phyloP scores from a whole-genome alignment of 2,888 invertebrate species.

The Tetropium fuscum region DNA sequence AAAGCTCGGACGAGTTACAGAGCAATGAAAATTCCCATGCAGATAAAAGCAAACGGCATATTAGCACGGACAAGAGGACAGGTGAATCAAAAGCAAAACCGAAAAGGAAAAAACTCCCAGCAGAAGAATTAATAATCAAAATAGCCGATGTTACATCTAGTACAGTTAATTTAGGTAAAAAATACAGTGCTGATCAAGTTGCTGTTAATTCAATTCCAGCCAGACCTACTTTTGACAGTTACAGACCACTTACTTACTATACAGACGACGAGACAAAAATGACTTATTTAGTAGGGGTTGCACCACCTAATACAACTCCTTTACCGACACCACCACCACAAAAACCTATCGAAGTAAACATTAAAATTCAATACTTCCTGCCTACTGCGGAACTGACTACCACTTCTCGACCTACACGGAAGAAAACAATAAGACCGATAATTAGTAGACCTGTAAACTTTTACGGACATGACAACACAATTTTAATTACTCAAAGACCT shows the following conservation, averaged over 20 bases:
- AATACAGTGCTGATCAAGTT: constrained; percentile 23
- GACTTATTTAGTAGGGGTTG: constrained; percentile 44
- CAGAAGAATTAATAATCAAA: constrained; percentile 27
- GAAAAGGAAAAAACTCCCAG: constrained; percentile 36
- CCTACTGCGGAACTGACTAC: constrained; percentile 39
- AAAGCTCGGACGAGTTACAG: neutral
- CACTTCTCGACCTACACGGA: constrained; percentile 29
- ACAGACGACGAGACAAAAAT: constrained; percentile 33
- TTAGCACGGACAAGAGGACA: too few relatives aligned
- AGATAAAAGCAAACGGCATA: neutral
- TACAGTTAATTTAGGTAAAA: constrained; percentile 28
- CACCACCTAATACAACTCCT: constrained; percentile 30
- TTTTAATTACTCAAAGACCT: constrained; percentile 37
- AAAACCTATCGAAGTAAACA: constrained; percentile 53
- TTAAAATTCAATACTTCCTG: constrained; percentile 55
- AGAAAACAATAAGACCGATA: too few relatives aligned
- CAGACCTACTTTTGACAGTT: constrained; percentile 24
- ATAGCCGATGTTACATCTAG: constrained; percentile 26
- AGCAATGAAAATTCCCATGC: neutral
- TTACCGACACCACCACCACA: neutral
- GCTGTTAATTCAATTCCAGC: constrained; percentile 1
- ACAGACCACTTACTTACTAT: constrained; percentile 19
- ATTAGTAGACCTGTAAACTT: constrained; percentile 6
- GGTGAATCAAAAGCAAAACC: too few relatives aligned
- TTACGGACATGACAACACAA: constrained; percentile 11